Percentiles rank a stretch among this genome's conserved stretches.
These are phyloP conservation scores for Oconnorella tubifera DNA, from an alignment of 2,888 invertebrate genomes.

Conservation along the genomic window DNA sequence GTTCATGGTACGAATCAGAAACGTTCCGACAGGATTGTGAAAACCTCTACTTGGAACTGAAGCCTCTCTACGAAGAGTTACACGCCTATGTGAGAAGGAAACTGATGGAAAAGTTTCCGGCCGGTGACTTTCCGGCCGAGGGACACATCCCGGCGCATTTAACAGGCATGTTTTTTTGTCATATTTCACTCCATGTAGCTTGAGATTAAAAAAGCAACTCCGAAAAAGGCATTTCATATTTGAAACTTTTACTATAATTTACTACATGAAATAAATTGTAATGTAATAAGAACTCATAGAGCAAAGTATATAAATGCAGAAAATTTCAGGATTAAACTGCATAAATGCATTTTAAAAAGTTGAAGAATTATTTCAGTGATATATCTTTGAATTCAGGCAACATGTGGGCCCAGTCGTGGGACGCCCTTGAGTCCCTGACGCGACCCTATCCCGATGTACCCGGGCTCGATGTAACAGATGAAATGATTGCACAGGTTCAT, in stretches of 20 bases:
- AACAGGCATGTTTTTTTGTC: no score
- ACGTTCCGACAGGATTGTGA: conserved; percentile 60
- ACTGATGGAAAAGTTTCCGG: conserved; percentile 40
- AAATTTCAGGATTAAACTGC: no score
- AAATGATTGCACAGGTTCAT: conserved; percentile 63
- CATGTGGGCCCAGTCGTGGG: conserved; percentile 56
- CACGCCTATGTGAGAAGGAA: conserved; percentile 52
- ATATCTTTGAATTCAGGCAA: conserved; percentile 19
- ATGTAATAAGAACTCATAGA: no score
- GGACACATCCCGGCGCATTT: conserved; percentile 83
- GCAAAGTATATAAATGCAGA: no score
- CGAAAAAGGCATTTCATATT: no score
- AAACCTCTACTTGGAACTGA: conserved; percentile 44
- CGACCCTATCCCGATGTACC: conserved; percentile 67
- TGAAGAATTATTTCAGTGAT: neutral
- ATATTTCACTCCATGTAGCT: no score
- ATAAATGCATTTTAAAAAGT: neutral
- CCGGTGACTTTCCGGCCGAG: conserved; percentile 55
- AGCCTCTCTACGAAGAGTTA: conserved; percentile 53
- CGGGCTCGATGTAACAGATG: conserved; percentile 72
- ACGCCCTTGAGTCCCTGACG: conserved; percentile 42
- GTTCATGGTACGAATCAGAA: conserved; percentile 74
- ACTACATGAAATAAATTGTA: no score
- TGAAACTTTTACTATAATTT: no score
- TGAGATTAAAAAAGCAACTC: no score